These are phyloP conservation scores for Fringilla coelebs DNA, from an alignment of 2,797 vertebrate genomes.

Conservation along the genomic window DNA sequence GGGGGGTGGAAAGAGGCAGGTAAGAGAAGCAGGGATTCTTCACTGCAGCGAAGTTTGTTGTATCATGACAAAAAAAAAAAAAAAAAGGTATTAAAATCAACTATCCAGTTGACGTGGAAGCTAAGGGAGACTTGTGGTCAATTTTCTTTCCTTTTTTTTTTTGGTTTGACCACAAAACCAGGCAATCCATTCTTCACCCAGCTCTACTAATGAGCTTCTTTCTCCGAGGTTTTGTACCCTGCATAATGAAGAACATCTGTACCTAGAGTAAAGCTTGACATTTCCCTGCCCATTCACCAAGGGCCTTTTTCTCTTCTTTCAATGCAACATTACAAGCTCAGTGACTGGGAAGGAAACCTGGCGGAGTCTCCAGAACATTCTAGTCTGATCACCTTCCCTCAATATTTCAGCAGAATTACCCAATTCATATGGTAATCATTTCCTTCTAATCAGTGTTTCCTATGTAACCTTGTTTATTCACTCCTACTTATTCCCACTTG, in stretches of 20 bases:
- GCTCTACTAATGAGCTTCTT: conserved; percentile 13
- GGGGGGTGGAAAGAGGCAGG: background rate
- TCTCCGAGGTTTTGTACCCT: background rate
- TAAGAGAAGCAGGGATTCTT: background rate
- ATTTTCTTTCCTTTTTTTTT: background rate
- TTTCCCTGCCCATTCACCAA: conserved; percentile 32
- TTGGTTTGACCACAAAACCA: background rate
- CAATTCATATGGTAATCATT: conserved; percentile 49
- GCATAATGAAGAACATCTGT: conserved; percentile 41
- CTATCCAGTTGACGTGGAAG: background rate
- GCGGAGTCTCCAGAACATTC: conserved; percentile 5
- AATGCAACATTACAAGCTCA: background rate
- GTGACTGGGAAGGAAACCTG: conserved; percentile 4
- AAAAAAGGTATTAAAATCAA: background rate
- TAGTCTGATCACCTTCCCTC: conserved; percentile 27
- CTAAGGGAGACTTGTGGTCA: background rate
- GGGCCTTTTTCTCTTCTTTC: conserved; percentile 8
- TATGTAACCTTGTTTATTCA: conserved; percentile 20
- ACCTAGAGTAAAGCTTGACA: conserved; percentile 11
- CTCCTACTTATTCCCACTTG: background rate
- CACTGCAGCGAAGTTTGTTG: background rate
- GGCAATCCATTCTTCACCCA: background rate
- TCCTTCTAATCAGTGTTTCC: conserved; percentile 40
- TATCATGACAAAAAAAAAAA: background rate
- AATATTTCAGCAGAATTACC: conserved; percentile 19